A percentile compares a stretch with the other conserved stretches of the same genome.
phyloP scores from a whole-genome alignment of 2,888 invertebrate species.

The Trachelus iudaicus region DNA sequence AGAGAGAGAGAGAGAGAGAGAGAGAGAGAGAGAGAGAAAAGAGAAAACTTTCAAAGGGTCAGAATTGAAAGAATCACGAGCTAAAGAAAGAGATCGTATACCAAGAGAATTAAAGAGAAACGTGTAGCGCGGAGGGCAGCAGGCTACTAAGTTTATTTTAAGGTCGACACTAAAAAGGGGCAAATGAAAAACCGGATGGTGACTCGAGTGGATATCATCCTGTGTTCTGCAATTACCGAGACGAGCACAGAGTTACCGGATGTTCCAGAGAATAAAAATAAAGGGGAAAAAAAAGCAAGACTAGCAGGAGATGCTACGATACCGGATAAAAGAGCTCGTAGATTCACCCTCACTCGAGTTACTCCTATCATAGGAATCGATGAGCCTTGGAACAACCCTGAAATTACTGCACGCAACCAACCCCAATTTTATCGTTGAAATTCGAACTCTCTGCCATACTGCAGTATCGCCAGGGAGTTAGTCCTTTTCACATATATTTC shows the following conservation, averaged over 20 bases:
- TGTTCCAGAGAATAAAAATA: background rate
- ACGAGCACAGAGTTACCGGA: background rate
- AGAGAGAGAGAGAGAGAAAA: conserved; percentile 7
- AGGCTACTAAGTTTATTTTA: conserved; percentile 44
- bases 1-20: background rate
- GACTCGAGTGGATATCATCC: conserved; percentile 22
- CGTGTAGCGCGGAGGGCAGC: background rate
- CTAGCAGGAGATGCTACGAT: background rate
- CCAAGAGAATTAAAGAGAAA: conserved; percentile 3
- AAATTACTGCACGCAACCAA: background rate
- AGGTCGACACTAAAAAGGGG: conserved; percentile 46
- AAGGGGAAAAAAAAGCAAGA: background rate
- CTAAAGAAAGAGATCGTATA: background rate
- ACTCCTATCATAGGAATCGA: background rate
- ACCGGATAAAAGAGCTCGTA: background rate
- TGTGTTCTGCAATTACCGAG: conserved; percentile 38
- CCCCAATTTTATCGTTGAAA: background rate
- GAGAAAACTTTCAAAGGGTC: conserved; percentile 1
- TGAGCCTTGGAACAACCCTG: background rate
- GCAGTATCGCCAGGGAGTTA: background rate
- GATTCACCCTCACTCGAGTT: background rate
- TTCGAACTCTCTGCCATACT: background rate
- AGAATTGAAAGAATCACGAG: background rate
- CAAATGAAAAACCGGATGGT: conserved; percentile 39
- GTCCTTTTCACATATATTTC: background rate